Percentiles rank a stretch among this genome's conserved stretches.
These are phyloP conservation scores for Aricia artaxerxes DNA, from an alignment of 2,888 invertebrate species.

Conservation along the genomic window DNA sequence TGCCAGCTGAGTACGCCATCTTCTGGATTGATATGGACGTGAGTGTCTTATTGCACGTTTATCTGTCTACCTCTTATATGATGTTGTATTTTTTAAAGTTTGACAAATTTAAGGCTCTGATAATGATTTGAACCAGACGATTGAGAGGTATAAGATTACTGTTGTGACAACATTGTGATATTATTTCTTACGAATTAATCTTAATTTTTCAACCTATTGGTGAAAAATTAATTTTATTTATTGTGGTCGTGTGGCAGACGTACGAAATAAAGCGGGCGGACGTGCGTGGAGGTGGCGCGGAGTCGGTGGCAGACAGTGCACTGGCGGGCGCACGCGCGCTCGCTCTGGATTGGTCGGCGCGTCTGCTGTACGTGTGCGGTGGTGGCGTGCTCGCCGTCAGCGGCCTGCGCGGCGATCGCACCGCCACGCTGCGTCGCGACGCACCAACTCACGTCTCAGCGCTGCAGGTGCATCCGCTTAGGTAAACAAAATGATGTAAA, in stretches of 20 bases:
- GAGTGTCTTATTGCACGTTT: slow-evolving; percentile 26
- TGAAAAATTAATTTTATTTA: too few species aligned
- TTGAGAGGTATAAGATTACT: background rate
- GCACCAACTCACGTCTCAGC: slow-evolving; percentile 65
- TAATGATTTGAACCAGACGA: too few species aligned
- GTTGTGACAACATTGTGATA: background rate
- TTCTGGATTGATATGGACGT: slow-evolving; percentile 90
- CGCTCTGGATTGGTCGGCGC: slow-evolving; percentile 91
- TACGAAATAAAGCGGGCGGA: slow-evolving; percentile 88
- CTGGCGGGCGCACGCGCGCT: slow-evolving; percentile 84
- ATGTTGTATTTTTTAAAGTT: too few species aligned
- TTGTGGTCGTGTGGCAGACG: slow-evolving; percentile 45
- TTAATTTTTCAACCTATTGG: too few species aligned
- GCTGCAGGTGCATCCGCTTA: slow-evolving; percentile 83
- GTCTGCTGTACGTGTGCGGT: slow-evolving; percentile 86
- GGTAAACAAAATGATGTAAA: slow-evolving; percentile 50
- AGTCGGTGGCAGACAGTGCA: slow-evolving; percentile 84
- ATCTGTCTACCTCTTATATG: too few species aligned
- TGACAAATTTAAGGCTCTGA: too few species aligned
- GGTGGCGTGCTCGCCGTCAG: slow-evolving; percentile 83
- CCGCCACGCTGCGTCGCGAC: slow-evolving; percentile 69
- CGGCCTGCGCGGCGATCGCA: slow-evolving; percentile 86
- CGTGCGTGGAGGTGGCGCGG: slow-evolving; percentile 75
- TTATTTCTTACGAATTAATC: too few species aligned
- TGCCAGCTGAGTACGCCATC: slow-evolving; percentile 82